phyloP scores from a whole-genome alignment of 35 echinoderm and acorn worm species.

The Apostichopus japonicus region DNA sequence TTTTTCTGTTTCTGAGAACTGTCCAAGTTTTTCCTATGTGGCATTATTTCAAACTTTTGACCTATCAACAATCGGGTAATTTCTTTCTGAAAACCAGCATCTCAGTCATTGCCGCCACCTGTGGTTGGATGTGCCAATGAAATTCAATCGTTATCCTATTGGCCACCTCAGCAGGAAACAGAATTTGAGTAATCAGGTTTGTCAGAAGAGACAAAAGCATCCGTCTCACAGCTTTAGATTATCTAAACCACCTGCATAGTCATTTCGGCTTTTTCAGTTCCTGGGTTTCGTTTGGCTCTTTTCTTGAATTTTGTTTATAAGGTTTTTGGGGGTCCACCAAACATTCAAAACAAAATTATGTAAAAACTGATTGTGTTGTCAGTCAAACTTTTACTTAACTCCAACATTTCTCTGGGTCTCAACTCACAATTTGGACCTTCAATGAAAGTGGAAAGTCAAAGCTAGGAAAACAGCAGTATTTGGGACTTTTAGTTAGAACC shows the following conservation, averaged over 20 bases:
- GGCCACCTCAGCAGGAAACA: slow-evolving; percentile 32
- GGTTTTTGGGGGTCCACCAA: neutral
- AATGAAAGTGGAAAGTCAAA: too few relatives aligned
- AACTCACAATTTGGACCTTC: neutral
- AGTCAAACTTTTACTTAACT: neutral
- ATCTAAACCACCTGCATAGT: slow-evolving; percentile 34
- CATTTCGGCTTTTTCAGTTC: slow-evolving; percentile 2
- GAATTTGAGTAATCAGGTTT: slow-evolving; percentile 42
- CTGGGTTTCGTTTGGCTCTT: neutral
- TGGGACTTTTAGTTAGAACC: too few relatives aligned
- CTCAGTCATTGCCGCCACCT: slow-evolving; percentile 23
- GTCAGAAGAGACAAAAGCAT: slow-evolving; percentile 35
- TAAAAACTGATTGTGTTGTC: neutral
- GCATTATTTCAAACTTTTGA: slow-evolving; percentile 7
- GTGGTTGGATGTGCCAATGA: slow-evolving; percentile 52
- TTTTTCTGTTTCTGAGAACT: neutral
- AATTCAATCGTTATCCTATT: slow-evolving; percentile 45
- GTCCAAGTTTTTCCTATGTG: neutral
- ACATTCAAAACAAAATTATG: slow-evolving; percentile 1
- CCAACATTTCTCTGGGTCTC: neutral
- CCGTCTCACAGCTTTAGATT: slow-evolving; percentile 11
- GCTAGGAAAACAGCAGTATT: too few relatives aligned
- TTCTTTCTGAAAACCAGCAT: neutral
- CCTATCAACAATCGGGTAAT: neutral
- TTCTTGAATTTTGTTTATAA: neutral